Percentiles rank a stretch among this genome's conserved stretches.
Conservation (phyloP, 2,113 vertebrate species). For the Phylloscopus whistleri region DNA sequence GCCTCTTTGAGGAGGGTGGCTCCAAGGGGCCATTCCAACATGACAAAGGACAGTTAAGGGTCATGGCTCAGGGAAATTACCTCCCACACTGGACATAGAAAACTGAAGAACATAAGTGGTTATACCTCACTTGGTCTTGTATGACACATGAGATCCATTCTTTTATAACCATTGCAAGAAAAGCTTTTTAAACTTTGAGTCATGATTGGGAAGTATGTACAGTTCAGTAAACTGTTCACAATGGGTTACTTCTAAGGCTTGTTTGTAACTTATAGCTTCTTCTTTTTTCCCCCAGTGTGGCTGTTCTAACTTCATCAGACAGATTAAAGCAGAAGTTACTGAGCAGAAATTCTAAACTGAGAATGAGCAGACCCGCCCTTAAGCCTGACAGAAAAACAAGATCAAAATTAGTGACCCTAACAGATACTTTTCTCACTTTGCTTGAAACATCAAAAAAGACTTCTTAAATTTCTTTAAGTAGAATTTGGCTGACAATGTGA, state of each 20-base stretch:
- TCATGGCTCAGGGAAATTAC: neutral
- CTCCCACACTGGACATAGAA: neutral
- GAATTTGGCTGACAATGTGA: neutral
- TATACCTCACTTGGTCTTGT: neutral
- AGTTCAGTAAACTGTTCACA: neutral
- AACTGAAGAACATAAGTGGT: neutral
- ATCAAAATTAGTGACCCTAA: neutral
- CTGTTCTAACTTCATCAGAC: neutral
- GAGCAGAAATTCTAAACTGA: neutral
- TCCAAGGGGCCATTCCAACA: neutral
- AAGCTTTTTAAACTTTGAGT: neutral
- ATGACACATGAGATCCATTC: neutral
- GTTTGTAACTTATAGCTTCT: neutral
- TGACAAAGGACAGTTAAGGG: neutral
- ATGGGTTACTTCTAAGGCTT: neutral
- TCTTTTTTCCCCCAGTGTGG: neutral
- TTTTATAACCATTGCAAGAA: neutral
- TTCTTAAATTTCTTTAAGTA: neutral
- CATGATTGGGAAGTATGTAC: neutral
- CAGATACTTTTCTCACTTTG: neutral
- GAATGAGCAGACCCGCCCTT: neutral
- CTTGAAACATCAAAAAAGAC: neutral
- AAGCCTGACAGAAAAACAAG: neutral
- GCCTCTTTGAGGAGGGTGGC: neutral
- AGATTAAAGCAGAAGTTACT: neutral